These are phyloP conservation scores for Anthonomus grandis DNA, from an alignment of 1,140 invertebrate genomes.

Conservation along the genomic window DNA sequence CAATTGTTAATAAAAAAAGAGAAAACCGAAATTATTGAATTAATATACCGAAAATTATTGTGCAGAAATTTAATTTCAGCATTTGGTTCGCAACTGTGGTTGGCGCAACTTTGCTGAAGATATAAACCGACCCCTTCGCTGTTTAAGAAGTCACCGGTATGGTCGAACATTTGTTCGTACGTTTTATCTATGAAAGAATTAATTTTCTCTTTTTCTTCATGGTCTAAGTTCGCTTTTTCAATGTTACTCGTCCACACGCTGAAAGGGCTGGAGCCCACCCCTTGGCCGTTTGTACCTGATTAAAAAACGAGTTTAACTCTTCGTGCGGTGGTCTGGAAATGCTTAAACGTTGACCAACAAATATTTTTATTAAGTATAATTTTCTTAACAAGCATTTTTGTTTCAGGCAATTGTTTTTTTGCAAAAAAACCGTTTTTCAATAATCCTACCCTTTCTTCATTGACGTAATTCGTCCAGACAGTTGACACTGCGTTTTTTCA, in stretches of 20 bases:
- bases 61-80: conserved; percentile 80
- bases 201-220: conserved; percentile 64
- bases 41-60: conserved; percentile 65
- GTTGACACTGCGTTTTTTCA: no score
- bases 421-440: no score
- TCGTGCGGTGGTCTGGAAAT: no score
- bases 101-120: conserved; percentile 77
- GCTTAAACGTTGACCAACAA: no score
- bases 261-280: conserved; percentile 86
- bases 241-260: conserved; percentile 81
- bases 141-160: conserved; percentile 84
- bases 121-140: conserved; percentile 93
- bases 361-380: no score
- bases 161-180: conserved; percentile 81
- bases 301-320: no score
- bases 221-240: conserved; percentile 61
- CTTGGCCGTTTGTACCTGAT: conserved; percentile 88
- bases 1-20: background rate
- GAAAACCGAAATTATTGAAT: background rate
- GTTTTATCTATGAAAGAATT: conserved; percentile 76
- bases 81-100: conserved; percentile 92
- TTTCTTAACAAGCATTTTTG: no score
- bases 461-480: no score
- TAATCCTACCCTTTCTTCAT: no score
- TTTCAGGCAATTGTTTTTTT: no score